Evolutionary conservation across 2,888 invertebrate species (phyloP), one percentile per base, ranked within the genome.

Genomic region (Dorcus hopei): DNA sequence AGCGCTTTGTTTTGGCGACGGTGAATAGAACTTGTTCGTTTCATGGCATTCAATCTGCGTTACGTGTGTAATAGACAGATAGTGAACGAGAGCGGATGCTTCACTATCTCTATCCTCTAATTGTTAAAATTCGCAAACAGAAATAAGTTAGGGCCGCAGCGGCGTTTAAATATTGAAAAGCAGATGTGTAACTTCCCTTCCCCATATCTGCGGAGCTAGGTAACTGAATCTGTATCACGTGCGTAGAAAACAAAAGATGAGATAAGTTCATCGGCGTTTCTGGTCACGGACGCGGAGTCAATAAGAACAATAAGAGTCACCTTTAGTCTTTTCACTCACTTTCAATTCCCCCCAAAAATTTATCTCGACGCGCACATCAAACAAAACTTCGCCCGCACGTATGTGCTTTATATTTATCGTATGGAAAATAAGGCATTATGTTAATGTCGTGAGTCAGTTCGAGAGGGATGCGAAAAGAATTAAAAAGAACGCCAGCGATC

Each of bases 281-380:
- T 49, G 53, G 63, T 67, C 65, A 67, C 65, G 65, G 58, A 52
- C 55, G 38, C 41, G 51, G 54, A 58, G 51, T 64, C 61, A 54
- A 57, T 66, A 66, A 67, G 66, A 66, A 68, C 68, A 69, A 69
- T 69, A 67, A 65, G 67, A 66, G 67, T 62, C 65, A 67, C 67
- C 68, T 69, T 66, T 65, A 55, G 68, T 63, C 66, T 66, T 67
- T 70, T 68, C 68, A 67, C 68, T 70, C 64, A 65, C 66, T 67
- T 68, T 70, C 65, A 65, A 64, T 63, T 64, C 14, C 26, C 61
- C 64, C 65, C 61, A 62, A 68, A 66, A 63, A 66, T 64, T 63
- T 66, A 59, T 56, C 52, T 53, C 38, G 42, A 43, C 33, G 55
- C 49, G 43, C 42, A 45, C 45, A 45, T 45, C 9, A 45, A 45